Evolutionary conservation across 2,797 vertebrate species (phyloP).

Genomic region (Enteromius treurensis): DNA sequence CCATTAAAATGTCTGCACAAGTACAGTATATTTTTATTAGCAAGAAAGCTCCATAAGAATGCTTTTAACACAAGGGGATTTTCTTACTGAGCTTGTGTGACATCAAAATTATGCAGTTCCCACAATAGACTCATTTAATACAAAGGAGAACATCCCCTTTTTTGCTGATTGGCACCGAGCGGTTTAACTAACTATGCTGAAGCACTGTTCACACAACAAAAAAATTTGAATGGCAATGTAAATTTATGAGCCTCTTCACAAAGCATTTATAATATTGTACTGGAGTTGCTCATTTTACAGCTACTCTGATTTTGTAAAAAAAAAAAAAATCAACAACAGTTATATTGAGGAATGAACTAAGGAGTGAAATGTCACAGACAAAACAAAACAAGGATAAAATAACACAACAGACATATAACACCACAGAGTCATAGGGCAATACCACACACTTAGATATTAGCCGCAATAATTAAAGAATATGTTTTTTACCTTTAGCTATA

Average conservation of each 20-base stretch:
- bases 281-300: not conserved
- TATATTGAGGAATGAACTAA: not conserved
- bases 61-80: not conserved
- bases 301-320: too few species aligned
- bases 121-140: not conserved
- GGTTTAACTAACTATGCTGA: not conserved
- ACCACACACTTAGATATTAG: not conserved
- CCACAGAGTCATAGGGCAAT: not conserved
- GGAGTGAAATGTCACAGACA: not conserved
- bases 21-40: not conserved
- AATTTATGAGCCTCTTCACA: not conserved
- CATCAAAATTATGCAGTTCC: not conserved
- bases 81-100: not conserved
- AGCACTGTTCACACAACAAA: not conserved
- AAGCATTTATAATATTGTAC: not conserved
- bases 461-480: not conserved
- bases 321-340: not conserved
- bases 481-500: constrained; percentile 9
- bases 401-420: not conserved
- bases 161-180: not conserved
- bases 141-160: not conserved
- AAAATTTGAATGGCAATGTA: not conserved
- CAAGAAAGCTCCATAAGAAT: not conserved
- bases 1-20: constrained; percentile 5
- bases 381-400: not conserved